Evolutionary conservation across 2,113 vertebrate genomes (phyloP).

Genomic region (Ammodytes dubius): DNA sequence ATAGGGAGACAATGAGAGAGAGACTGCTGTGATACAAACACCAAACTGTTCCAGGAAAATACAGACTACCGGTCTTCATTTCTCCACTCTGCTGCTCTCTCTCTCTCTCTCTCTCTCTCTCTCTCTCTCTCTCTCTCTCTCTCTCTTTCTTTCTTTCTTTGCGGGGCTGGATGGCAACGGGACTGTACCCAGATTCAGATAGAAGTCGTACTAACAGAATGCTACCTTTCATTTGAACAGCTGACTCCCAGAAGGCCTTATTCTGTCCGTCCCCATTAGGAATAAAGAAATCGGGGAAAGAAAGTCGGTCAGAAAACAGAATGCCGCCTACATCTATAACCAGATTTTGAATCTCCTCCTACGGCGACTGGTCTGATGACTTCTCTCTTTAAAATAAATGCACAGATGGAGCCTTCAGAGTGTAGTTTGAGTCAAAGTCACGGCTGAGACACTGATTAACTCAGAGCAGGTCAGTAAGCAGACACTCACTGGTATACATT

Average conservation of each 20-base stretch:
- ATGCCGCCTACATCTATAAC: conserved; percentile 16
- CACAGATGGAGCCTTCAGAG: conserved; percentile 33
- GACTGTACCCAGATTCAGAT: conserved; percentile 43
- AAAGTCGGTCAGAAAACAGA: conserved; percentile 47
- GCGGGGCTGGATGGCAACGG: neutral
- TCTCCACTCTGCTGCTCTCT: no score
- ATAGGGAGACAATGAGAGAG: conserved; percentile 36
- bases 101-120: neutral
- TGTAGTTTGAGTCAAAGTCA: conserved; percentile 28
- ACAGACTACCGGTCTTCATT: conserved; percentile 25
- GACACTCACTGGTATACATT: conserved; percentile 27
- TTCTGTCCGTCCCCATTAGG: conserved; percentile 58
- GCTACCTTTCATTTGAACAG: conserved; percentile 54
- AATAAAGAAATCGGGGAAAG: conserved; percentile 32
- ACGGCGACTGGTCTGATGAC: conserved; percentile 21
- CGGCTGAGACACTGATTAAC: conserved; percentile 35
- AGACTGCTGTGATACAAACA: conserved; percentile 59
- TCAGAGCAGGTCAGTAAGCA: conserved; percentile 31
- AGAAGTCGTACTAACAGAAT: conserved; percentile 43
- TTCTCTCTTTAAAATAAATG: conserved; percentile 13
- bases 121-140: conserved; percentile 15
- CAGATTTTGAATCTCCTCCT: conserved; percentile 30
- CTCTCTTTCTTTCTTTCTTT: conserved; percentile 19
- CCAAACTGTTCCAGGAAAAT: conserved; percentile 67
- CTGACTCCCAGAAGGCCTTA: conserved; percentile 67